These are phyloP conservation scores for Ichneumoninae sp. DNA, from an alignment of 2,888 invertebrate species.

Conservation along the genomic window DNA sequence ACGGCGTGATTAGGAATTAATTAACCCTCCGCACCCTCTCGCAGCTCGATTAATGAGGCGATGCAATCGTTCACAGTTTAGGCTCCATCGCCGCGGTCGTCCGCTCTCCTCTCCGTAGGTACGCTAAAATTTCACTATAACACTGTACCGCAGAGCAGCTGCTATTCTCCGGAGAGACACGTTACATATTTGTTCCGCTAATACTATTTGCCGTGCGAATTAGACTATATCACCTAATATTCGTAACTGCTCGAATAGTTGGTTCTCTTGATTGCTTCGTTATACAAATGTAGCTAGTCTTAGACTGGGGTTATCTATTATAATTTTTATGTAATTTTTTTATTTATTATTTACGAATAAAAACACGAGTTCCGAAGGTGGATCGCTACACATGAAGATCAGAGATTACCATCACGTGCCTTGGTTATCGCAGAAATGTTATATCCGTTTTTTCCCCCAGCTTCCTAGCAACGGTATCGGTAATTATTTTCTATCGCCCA, in stretches of 20 bases:
- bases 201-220: slow-evolving; percentile 43
- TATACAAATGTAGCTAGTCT: not conserved
- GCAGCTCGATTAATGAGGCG: slow-evolving; percentile 63
- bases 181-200: slow-evolving; percentile 39
- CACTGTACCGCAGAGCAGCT: not conserved
- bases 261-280: slow-evolving; percentile 24
- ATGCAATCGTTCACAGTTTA: slow-evolving; percentile 62
- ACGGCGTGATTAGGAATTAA: slow-evolving; percentile 66
- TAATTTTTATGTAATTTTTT: not conserved
- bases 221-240: not conserved
- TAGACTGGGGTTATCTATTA: not conserved
- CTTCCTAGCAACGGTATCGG: not conserved
- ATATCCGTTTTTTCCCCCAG: not conserved
- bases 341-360: not conserved
- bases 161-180: not conserved
- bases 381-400: not conserved
- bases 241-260: slow-evolving; percentile 26
- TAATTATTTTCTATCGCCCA: slow-evolving; percentile 7
- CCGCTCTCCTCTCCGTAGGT: not conserved
- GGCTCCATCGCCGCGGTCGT: slow-evolving; percentile 11
- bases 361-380: not conserved
- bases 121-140: not conserved
- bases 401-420: not conserved
- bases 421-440: not conserved
- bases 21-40: slow-evolving; percentile 63